Evolutionary conservation across 2,797 vertebrate genomes (phyloP), one percentile per base, ranked within the genome.

Genomic region (Molossus molossus): DNA sequence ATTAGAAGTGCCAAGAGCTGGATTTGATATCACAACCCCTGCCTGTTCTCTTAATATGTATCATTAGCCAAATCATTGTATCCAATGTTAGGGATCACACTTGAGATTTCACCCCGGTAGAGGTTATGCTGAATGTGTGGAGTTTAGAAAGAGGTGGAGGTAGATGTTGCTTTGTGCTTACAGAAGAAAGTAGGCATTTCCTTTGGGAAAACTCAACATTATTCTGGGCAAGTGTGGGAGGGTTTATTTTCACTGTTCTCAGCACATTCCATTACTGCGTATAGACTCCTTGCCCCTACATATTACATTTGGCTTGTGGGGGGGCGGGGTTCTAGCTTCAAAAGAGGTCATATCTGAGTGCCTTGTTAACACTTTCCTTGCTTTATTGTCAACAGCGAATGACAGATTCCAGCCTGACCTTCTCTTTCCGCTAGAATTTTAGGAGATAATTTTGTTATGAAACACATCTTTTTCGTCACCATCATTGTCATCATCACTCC

Each of bases 141-240:
- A 40, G 10, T 45, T 94, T 80, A 62, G 40, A 86, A 79, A 90
- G 62, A 90, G 25, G 2, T 53, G 1, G 14, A 60, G 4, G 2
- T 21, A 90, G 55, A 50, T 20, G 29, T 2, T 37, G 12, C 8
- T 90, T 87, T 60, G 2, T 11, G 27, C 73, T 92, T 83, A 89
- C 8, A 70, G 33, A 85, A 89, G 17, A 81, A 86, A 94, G 12
- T 50, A 48, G 40, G 27, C 2, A 67, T 72, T 91, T 84, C 69
- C 60, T 89, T 55, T 92, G 55, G 20, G 27, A 90, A 96, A 70
- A 87, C 17, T 21, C 69, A 75, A 29, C 40, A 85, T 72, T 70
- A 67, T 67, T 65, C 10, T 29, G 13, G 14, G 33, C 27, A 95
- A 80, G 33, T 14, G 0, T 6, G 33, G 55, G 83, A 80, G 11